Conservation (phyloP, 2,113 vertebrate genomes). For the Leucopternis melanops region DNA sequence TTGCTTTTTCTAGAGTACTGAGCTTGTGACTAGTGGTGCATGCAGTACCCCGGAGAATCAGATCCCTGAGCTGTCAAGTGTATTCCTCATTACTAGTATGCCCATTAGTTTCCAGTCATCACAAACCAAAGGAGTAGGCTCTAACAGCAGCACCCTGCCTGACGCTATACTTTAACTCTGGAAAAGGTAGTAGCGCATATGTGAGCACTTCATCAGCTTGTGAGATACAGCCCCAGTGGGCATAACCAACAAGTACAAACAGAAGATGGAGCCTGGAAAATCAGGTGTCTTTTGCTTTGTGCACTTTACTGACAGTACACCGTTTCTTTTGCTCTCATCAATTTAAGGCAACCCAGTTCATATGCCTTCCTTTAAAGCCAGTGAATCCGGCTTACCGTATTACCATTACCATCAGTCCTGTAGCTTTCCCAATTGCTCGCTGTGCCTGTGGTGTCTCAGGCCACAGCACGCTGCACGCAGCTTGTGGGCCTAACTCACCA, state of each 20-base stretch:
- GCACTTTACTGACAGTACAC: not conserved
- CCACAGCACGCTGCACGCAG: too few relatives aligned
- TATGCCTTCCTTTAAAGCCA: not conserved
- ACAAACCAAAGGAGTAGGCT: not conserved
- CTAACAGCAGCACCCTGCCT: not conserved
- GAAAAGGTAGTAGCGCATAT: not conserved
- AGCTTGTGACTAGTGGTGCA: not conserved
- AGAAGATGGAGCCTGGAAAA: not conserved
- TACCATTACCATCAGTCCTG: not conserved
- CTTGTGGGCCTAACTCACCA: too few relatives aligned
- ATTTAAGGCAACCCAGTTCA: not conserved
- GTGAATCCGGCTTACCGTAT: fast-evolving
- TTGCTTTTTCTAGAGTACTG: not conserved
- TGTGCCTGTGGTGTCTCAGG: not conserved
- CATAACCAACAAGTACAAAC: not conserved
- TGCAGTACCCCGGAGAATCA: too few relatives aligned
- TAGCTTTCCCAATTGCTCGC: not conserved
- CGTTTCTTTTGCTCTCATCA: not conserved
- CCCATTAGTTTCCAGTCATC: not conserved
- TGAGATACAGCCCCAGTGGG: not conserved
- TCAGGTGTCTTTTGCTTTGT: not conserved
- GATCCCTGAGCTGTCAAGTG: not conserved
- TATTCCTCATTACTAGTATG: not conserved
- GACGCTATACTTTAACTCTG: not conserved
- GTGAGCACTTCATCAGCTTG: not conserved